Evolutionary conservation across 2,888 invertebrate genomes (phyloP).

Genomic region (Eilema caniola): DNA sequence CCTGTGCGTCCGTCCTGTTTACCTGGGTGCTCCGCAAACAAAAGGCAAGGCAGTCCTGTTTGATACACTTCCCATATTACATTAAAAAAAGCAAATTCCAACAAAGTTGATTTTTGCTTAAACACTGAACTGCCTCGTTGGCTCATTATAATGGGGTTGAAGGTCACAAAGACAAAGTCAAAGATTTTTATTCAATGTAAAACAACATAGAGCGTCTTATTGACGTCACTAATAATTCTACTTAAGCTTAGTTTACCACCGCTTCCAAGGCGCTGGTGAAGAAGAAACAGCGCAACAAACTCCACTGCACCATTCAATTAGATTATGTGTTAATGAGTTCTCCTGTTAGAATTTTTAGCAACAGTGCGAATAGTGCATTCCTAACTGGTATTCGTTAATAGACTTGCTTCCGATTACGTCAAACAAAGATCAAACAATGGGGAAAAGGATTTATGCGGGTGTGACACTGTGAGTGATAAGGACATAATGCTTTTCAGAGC

Average conservation of each 20-base stretch:
- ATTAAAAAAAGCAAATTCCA: slow-evolving; percentile 10
- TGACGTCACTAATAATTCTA: too few species aligned
- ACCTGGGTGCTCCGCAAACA: slow-evolving; percentile 66
- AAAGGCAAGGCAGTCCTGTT: slow-evolving; percentile 31
- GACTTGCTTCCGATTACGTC: background rate
- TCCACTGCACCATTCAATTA: too few species aligned
- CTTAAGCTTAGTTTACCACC: too few species aligned
- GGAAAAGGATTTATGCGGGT: too few species aligned
- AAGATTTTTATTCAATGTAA: too few species aligned
- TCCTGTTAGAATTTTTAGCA: background rate
- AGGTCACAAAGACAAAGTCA: background rate
- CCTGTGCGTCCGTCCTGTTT: slow-evolving; percentile 64
- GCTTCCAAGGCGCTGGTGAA: too few species aligned
- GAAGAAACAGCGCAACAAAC: too few species aligned
- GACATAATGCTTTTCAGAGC: too few species aligned
- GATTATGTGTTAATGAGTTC: background rate
- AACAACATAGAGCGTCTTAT: too few species aligned
- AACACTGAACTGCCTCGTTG: background rate
- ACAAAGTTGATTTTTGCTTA: background rate
- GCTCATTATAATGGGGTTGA: slow-evolving; percentile 5
- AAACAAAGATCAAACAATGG: too few species aligned
- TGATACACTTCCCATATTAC: slow-evolving; percentile 20
- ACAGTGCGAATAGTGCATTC: background rate
- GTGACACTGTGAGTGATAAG: too few species aligned
- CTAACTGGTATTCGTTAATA: too few species aligned